Conservation (phyloP, 2,888 invertebrate species). For the Artemia sinica region DNA sequence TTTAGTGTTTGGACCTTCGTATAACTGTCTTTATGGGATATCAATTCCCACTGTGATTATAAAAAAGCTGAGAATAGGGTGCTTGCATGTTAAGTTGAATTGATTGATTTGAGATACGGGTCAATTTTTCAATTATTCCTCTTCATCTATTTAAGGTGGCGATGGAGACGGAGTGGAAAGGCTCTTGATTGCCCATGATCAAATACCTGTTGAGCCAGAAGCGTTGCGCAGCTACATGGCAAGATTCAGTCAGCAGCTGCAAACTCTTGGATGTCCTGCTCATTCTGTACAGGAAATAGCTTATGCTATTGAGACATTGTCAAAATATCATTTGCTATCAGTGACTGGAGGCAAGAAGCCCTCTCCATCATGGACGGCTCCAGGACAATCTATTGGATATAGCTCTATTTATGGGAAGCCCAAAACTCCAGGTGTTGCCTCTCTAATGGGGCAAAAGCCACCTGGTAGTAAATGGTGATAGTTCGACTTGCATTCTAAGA, state of each 20-base stretch:
- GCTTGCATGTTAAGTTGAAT: too few species aligned
- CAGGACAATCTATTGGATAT: conserved; percentile 6
- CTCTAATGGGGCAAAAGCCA: too few species aligned
- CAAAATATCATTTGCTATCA: conserved; percentile 1
- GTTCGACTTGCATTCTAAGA: too few species aligned
- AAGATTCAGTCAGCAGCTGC: neutral
- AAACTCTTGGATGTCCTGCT: conserved; percentile 4
- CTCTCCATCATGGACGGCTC: conserved; percentile 2
- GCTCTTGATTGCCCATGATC: conserved; percentile 3
- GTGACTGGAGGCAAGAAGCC: conserved; percentile 6
- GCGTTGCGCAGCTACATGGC: neutral
- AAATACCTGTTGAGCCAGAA: conserved; percentile 3
- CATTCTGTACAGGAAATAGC: neutral
- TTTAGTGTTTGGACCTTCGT: too few species aligned
- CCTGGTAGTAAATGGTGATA: too few species aligned
- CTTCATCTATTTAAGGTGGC: neutral
- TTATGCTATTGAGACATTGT: neutral
- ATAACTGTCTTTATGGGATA: too few species aligned
- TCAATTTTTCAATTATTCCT: too few species aligned
- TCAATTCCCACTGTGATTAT: too few species aligned
- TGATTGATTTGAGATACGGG: too few species aligned
- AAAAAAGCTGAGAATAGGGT: too few species aligned
- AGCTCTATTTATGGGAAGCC: neutral
- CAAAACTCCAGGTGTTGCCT: too few species aligned
- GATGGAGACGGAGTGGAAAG: neutral